Percentiles rank a stretch among this genome's conserved stretches.
phyloP scores from a whole-genome alignment of 2,113 vertebrate genomes.

The Hylia prasina region DNA sequence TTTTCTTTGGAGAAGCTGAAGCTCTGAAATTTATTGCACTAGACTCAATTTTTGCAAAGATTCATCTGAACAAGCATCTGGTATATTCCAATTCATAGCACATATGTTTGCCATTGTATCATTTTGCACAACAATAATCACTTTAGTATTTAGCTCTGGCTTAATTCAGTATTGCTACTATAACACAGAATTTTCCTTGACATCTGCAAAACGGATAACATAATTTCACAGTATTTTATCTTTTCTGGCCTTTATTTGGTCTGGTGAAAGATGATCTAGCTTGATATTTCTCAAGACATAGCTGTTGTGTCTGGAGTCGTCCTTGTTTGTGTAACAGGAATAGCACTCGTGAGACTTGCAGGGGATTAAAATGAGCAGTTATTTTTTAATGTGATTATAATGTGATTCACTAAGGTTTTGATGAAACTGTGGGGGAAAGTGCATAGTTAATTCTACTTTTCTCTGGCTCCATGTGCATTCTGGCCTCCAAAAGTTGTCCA shows the following conservation, averaged over 20 bases:
- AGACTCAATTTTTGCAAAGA: background rate
- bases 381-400: background rate
- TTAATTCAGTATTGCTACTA: background rate
- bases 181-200: background rate
- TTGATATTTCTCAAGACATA: constrained; percentile 17
- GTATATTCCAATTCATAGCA: background rate
- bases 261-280: background rate
- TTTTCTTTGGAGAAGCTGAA: constrained; percentile 12
- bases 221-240: background rate
- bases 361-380: background rate
- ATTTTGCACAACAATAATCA: background rate
- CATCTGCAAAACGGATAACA: background rate
- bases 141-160: background rate
- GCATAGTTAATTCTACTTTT: background rate
- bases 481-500: background rate
- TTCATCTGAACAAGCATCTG: background rate
- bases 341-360: background rate
- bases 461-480: background rate
- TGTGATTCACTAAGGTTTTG: background rate
- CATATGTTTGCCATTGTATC: background rate
- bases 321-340: background rate
- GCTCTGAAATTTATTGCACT: background rate
- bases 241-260: background rate
- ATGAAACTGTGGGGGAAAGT: background rate
- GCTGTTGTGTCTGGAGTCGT: constrained; percentile 16